A percentile compares a stretch with the other conserved stretches of the same genome.
Evolutionary conservation across 2,888 invertebrate genomes (phyloP).

Genomic region (Dryocosmus kuriphilus): DNA sequence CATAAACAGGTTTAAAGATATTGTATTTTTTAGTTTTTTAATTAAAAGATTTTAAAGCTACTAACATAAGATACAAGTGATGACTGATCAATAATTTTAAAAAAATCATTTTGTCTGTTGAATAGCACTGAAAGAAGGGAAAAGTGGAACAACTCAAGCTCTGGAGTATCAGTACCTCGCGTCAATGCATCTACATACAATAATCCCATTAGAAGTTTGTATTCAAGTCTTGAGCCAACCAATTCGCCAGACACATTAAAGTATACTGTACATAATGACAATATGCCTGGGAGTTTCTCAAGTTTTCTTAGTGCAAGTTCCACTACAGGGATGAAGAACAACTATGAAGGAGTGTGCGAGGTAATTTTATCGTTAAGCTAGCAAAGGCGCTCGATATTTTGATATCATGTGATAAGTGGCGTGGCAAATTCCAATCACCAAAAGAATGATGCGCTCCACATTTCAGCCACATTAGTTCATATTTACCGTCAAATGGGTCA

Average conservation of each 20-base stretch:
- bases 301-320: slow-evolving; percentile 54
- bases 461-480: too few species aligned
- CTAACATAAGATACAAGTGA: too few species aligned
- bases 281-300: slow-evolving; percentile 52
- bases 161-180: slow-evolving; percentile 64
- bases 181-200: slow-evolving; percentile 58
- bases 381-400: too few species aligned
- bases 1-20: too few species aligned
- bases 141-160: slow-evolving; percentile 62
- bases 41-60: too few species aligned
- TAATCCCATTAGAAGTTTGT: slow-evolving; percentile 50
- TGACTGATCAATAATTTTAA: neutral
- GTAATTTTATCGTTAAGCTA: slow-evolving; percentile 51
- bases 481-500: too few species aligned
- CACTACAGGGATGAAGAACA: slow-evolving; percentile 66
- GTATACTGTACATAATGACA: slow-evolving; percentile 65
- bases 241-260: slow-evolving; percentile 67
- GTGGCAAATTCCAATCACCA: too few species aligned
- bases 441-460: too few species aligned
- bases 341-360: slow-evolving; percentile 72
- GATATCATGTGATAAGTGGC: too few species aligned
- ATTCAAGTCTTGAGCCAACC: slow-evolving; percentile 64
- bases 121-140: slow-evolving; percentile 66
- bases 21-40: too few species aligned
- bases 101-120: slow-evolving; percentile 29